These are phyloP conservation scores for Remorina albescens DNA, from an alignment of 2,797 vertebrate genomes.

Conservation along the genomic window DNA sequence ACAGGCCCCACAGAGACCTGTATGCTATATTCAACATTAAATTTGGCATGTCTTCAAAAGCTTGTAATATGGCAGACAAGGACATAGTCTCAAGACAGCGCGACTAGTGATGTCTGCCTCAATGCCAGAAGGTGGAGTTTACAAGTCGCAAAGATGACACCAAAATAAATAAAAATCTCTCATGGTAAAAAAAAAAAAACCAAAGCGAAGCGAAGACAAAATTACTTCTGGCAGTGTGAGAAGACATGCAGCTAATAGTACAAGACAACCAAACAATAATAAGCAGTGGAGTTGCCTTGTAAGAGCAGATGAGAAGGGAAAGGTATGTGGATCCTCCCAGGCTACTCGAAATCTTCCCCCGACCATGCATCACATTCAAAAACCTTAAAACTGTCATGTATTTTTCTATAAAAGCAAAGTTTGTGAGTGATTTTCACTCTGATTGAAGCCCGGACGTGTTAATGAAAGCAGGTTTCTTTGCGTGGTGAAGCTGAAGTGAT, in stretches of 20 bases:
- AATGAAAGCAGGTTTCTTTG: not conserved
- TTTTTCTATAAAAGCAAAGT: not conserved
- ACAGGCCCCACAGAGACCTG: constrained; percentile 36
- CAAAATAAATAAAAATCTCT: constrained; percentile 4
- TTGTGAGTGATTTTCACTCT: not conserved
- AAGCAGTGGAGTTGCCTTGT: not conserved
- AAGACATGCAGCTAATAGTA: constrained; percentile 18
- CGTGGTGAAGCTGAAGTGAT: not conserved
- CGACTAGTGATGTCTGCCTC: constrained; percentile 2
- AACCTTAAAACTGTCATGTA: not conserved
- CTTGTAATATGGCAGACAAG: not conserved
- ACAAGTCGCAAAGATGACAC: not conserved
- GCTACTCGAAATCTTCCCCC: not conserved
- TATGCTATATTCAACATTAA: constrained; percentile 34
- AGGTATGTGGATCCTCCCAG: constrained; percentile 22
- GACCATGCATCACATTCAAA: not conserved
- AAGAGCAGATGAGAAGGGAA: constrained; percentile 12
- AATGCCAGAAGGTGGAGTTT: constrained; percentile 14
- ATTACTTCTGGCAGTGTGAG: not conserved
- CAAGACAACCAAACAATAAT: constrained; percentile 11
- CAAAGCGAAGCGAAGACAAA: constrained; percentile 15
- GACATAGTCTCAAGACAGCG: not conserved
- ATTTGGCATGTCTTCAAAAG: constrained; percentile 46
- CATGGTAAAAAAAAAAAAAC: constrained; percentile 11
- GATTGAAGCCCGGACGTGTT: not conserved